Conservation (phyloP, 2,888 invertebrate genomes). For the Aelia acuminata region DNA sequence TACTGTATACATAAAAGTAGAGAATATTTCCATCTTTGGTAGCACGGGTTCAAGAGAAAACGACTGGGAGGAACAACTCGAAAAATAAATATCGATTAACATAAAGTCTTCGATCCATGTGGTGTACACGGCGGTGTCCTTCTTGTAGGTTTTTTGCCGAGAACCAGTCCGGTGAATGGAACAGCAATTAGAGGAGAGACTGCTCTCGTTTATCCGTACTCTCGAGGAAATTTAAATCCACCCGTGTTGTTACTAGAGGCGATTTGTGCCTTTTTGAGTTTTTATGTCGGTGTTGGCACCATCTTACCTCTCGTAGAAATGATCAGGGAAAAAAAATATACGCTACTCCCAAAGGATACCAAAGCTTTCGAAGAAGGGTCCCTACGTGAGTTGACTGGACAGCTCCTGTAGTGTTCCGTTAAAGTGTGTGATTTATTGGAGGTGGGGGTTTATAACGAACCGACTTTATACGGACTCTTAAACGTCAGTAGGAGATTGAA, state of each 20-base stretch:
- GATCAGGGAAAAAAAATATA: not conserved
- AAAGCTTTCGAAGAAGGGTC: not conserved
- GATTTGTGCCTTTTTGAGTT: constrained; percentile 8
- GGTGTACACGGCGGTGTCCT: not conserved
- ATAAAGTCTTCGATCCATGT: not conserved
- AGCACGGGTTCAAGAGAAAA: not conserved
- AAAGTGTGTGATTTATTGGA: constrained; percentile 9
- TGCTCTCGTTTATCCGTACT: not conserved
- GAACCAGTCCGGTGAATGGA: constrained; percentile 2
- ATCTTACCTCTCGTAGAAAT: not conserved
- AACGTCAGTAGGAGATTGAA: constrained; percentile 1
- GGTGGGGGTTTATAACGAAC: not conserved
- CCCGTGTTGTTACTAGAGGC: not conserved
- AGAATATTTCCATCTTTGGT: not conserved
- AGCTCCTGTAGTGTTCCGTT: not conserved
- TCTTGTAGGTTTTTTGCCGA: constrained; percentile 9
- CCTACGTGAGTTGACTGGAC: not conserved
- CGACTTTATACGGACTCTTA: not conserved
- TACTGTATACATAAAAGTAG: not conserved
- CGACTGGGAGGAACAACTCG: not conserved
- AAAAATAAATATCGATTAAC: constrained; percentile 16
- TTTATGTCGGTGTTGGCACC: constrained; percentile 1
- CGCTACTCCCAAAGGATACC: not conserved
- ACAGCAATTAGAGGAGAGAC: not conserved
- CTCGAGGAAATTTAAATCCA: not conserved